These are phyloP conservation scores for Tokudaia tokunoshimensis DNA, from an alignment of 2,797 vertebrate genomes.

Conservation along the genomic window DNA sequence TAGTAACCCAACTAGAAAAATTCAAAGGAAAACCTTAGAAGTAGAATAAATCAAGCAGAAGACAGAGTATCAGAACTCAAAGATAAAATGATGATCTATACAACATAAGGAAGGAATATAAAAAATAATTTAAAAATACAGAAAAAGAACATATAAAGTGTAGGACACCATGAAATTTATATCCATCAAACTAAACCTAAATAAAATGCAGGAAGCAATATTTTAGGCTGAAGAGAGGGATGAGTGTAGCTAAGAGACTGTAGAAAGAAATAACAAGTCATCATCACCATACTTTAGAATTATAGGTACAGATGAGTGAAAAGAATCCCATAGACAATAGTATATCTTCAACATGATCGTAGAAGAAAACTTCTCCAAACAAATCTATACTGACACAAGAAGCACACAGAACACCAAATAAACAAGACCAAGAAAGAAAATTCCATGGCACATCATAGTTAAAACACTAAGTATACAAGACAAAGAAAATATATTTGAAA, in stretches of 20 bases:
- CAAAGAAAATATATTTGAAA: neutral
- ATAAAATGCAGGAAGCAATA: neutral
- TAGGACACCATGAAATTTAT: neutral
- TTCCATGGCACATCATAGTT: too few relatives aligned
- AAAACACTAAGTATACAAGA: too few relatives aligned
- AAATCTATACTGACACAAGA: too few relatives aligned
- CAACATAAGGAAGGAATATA: neutral
- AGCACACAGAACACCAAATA: too few relatives aligned
- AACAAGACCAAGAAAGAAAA: too few relatives aligned
- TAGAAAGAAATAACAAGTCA: neutral
- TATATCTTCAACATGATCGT: neutral
- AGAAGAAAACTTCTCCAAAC: neutral
- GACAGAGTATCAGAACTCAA: neutral
- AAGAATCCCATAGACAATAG: neutral
- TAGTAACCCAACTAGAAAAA: neutral
- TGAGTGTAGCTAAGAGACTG: neutral
- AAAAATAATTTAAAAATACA: neutral
- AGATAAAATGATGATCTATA: neutral
- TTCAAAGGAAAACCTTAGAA: neutral
- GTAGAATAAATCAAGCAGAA: neutral
- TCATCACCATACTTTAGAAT: neutral
- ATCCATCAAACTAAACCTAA: neutral
- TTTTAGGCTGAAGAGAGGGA: neutral
- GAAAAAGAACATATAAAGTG: neutral
- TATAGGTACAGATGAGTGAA: neutral